Base-by-base conservation (phyloP, 2,797 vertebrate genomes). In the Borostomias antarcticus region DNA sequence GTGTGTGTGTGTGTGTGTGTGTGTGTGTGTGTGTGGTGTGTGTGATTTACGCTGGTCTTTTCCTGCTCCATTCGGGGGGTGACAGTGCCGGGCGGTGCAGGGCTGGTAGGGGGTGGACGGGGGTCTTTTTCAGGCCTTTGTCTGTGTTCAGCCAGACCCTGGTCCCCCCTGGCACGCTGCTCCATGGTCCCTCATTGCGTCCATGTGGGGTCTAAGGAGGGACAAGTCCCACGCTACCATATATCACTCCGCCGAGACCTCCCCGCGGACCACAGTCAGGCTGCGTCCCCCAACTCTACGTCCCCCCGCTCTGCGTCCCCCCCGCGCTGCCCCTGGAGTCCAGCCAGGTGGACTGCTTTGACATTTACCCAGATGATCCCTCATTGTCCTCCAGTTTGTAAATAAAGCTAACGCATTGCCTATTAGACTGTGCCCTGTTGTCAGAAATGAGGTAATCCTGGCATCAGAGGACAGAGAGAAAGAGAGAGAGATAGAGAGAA, bases 211-310 rank as follows among this genome's bases (percentile, higher is more conserved):
- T 89, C 89, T 75, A 58, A n/a, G 75, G 37, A n/a, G 82, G 78
- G 84, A 87, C 81, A 73, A 87, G 79, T 89, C 85, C 84, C 86
- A 87, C 85, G 78, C 79, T 78, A 79, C 85, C 82, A 79, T 89
- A 86, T 82, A 89, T 90, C 83, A 89, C 58, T 2, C 40, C 43
- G 72, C 76, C 82, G 70, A n/a, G n/a, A n/a, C 61, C 56, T 48
- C 73, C 53, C 35, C 1, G 5, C 40, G 13, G 11, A 13, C 40
- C 35, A 2, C 35, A 7, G 2, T 37, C 40, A 43, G 40, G 40
- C 15, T 17, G n/a, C 40, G n/a, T 17, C 40, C n/a, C n/a, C n/a
- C n/a, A n/a, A n/a, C n/a, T n/a, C n/a, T n/a, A n/a, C n/a, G n/a
- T n/a, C n/a, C n/a, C n/a, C n/a, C n/a, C n/a, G n/a, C n/a, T n/a